phyloP scores from a whole-genome alignment of 2,888 invertebrate genomes.

The Sipha maydis region DNA sequence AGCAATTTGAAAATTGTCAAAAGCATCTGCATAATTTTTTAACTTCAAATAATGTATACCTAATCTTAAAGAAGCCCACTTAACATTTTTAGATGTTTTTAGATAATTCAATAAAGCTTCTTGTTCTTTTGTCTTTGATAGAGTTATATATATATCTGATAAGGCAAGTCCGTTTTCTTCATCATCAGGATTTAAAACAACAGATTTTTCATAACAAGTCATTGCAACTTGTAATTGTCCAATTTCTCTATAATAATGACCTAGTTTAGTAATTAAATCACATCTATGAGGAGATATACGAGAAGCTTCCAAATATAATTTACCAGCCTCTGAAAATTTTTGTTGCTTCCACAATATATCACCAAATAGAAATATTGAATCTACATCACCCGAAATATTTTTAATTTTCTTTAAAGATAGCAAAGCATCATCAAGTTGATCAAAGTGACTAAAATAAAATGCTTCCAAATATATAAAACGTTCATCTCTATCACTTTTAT shows the following conservation, averaged over 20 bases:
- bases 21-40: constrained; percentile 43
- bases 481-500: constrained; percentile 37
- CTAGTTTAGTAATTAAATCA: constrained; percentile 52
- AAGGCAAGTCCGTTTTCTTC: constrained; percentile 41
- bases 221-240: constrained; percentile 37
- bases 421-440: constrained; percentile 41
- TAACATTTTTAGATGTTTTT: constrained; percentile 39
- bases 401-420: constrained; percentile 13
- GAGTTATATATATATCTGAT: constrained; percentile 31
- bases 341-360: constrained; percentile 40
- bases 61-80: constrained; percentile 53
- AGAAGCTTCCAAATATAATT: constrained; percentile 52
- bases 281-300: constrained; percentile 46
- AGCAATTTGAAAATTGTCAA: constrained; percentile 50
- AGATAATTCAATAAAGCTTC: constrained; percentile 44
- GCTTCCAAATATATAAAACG: constrained; percentile 34
- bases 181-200: constrained; percentile 46
- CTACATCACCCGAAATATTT: background rate
- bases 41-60: constrained; percentile 47
- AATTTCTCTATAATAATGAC: constrained; percentile 51
- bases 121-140: constrained; percentile 42
- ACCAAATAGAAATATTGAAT: constrained; percentile 23
- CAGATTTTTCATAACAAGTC: constrained; percentile 51
- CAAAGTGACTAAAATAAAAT: constrained; percentile 21
- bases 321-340: constrained; percentile 43